phyloP scores from a whole-genome alignment of 2,888 invertebrate species.

The Tachystola acroxantha region DNA sequence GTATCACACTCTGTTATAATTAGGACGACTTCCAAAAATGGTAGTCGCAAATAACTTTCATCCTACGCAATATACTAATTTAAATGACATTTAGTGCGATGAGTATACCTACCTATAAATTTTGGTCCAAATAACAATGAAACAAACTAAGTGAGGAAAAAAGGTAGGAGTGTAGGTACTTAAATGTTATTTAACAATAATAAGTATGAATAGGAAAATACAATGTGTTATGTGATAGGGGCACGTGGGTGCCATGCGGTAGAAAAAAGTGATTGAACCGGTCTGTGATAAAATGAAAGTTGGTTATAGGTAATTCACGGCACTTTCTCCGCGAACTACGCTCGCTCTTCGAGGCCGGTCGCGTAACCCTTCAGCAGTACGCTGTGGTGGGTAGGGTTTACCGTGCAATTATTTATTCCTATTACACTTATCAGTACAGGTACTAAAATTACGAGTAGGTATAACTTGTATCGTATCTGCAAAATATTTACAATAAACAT shows the following conservation, averaged over 20 bases:
- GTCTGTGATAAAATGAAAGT: constrained; percentile 59
- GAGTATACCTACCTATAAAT: too few relatives aligned
- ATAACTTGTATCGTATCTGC: too few relatives aligned
- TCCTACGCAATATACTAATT: constrained; percentile 41
- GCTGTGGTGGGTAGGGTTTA: too few relatives aligned
- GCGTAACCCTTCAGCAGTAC: constrained; percentile 1
- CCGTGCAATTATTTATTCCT: too few relatives aligned
- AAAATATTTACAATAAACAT: too few relatives aligned
- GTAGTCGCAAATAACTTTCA: constrained; percentile 19
- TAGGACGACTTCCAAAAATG: constrained; percentile 36
- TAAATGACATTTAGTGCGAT: constrained; percentile 38
- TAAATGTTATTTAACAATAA: constrained; percentile 12
- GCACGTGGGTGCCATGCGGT: constrained; percentile 17
- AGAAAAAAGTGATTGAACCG: constrained; percentile 47
- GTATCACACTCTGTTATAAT: constrained; percentile 30
- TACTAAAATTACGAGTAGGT: too few relatives aligned
- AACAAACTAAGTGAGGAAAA: too few relatives aligned
- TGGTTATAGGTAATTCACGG: constrained; percentile 44
- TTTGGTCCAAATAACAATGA: too few relatives aligned
- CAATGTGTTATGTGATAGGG: constrained; percentile 4
- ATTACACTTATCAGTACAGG: too few relatives aligned
- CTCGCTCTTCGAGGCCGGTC: constrained; percentile 4
- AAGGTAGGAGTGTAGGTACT: too few relatives aligned
- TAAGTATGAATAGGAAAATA: background rate
- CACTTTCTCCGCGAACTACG: constrained; percentile 56